phyloP scores from a whole-genome alignment of 2,888 invertebrate genomes.

The Lochmaea crataegi region DNA sequence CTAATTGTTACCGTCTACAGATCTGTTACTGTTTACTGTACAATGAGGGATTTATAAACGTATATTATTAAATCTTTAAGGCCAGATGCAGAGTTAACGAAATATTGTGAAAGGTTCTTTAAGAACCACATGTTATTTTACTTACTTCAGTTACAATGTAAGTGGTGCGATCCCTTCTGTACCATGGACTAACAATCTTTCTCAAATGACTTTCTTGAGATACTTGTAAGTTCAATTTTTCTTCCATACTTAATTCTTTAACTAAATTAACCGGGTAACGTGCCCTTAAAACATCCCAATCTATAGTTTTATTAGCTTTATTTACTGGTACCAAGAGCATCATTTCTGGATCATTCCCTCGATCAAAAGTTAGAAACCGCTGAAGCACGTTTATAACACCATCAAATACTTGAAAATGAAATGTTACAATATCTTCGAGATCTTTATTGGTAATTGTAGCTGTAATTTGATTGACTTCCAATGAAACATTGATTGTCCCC shows the following conservation, averaged over 20 bases:
- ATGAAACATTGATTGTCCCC: slow-evolving; percentile 69
- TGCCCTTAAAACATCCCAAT: slow-evolving; percentile 71
- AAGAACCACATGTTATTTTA: too few relatives aligned
- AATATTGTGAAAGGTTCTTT: too few relatives aligned
- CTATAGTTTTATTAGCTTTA: slow-evolving; percentile 65
- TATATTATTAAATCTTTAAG: too few relatives aligned
- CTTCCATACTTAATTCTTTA: slow-evolving; percentile 65
- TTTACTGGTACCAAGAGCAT: slow-evolving; percentile 66
- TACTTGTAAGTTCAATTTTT: slow-evolving; percentile 68
- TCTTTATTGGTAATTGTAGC: slow-evolving; percentile 66
- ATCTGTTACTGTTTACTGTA: too few relatives aligned
- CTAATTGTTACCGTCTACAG: too few relatives aligned
- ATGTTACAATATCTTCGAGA: slow-evolving; percentile 69
- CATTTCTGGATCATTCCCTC: slow-evolving; percentile 65
- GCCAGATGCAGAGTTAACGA: too few relatives aligned
- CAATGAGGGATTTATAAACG: too few relatives aligned
- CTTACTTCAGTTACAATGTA: slow-evolving; percentile 78
- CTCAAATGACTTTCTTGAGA: slow-evolving; percentile 73
- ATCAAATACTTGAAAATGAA: slow-evolving; percentile 81
- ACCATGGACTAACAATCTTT: slow-evolving; percentile 89
- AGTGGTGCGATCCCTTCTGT: slow-evolving; percentile 62
- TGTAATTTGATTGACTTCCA: slow-evolving; percentile 68
- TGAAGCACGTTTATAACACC: slow-evolving; percentile 76
- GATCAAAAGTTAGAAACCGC: slow-evolving; percentile 69
- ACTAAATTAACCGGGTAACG: slow-evolving; percentile 65